phyloP scores from a whole-genome alignment of 37 sponge, comb jelly and placozoan species.

The Eunapius fragilis region DNA sequence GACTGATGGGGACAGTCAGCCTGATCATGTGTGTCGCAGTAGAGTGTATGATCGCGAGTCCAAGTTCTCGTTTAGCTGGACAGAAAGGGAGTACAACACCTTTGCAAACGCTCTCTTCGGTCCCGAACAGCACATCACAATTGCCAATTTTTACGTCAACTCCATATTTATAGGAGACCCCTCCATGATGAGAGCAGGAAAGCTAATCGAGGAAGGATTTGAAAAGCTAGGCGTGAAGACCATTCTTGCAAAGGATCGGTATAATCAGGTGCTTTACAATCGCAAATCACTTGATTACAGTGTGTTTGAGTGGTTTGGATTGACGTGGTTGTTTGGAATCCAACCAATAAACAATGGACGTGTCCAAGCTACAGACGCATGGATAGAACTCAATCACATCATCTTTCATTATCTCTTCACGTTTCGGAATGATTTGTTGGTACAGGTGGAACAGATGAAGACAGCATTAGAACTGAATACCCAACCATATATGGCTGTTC shows the following conservation, averaged over 20 bases:
- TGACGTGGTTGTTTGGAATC: constrained; percentile 8
- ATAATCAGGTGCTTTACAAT: background rate
- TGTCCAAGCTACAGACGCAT: background rate
- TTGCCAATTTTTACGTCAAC: too few species aligned
- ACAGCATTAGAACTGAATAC: background rate
- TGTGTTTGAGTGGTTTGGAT: background rate
- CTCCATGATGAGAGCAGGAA: background rate
- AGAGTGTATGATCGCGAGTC: background rate
- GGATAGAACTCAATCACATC: constrained; percentile 11
- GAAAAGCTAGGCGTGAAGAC: background rate
- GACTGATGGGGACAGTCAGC: too few species aligned
- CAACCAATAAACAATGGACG: constrained; percentile 3
- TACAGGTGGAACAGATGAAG: background rate
- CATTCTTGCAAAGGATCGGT: background rate
- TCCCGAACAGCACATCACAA: background rate
- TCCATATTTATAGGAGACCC: constrained; percentile 1
- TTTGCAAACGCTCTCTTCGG: constrained; percentile 17
- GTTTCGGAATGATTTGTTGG: background rate
- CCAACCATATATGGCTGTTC: too few species aligned
- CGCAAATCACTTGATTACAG: background rate
- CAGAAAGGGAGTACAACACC: background rate
- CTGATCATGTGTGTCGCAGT: too few species aligned
- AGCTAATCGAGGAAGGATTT: background rate
- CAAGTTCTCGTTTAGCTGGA: constrained; percentile 15
- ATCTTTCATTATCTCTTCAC: constrained; percentile 8